These are phyloP conservation scores for Spilarctia lutea DNA, from an alignment of 2,888 invertebrate species.

Conservation along the genomic window DNA sequence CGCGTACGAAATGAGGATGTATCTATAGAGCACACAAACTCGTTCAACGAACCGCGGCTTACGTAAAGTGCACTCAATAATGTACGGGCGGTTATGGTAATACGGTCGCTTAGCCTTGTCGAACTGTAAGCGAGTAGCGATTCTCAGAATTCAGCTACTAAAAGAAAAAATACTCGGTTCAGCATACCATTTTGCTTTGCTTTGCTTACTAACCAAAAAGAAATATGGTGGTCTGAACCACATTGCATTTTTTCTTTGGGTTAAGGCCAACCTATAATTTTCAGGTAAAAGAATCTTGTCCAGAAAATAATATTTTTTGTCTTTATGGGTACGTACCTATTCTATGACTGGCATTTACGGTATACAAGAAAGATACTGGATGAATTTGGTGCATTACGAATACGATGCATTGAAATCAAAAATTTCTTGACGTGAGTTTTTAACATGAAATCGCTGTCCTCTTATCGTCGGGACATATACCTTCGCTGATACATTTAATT, in stretches of 20 bases:
- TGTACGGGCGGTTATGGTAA: constrained; percentile 54
- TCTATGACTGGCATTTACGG: background rate
- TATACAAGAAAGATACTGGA: background rate
- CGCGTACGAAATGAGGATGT: constrained; percentile 65
- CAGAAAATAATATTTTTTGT: background rate
- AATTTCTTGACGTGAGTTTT: too few species aligned
- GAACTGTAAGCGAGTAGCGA: constrained; percentile 8
- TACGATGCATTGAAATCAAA: too few species aligned
- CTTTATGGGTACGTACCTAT: background rate
- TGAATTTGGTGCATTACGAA: too few species aligned
- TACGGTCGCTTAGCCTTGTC: constrained; percentile 24
- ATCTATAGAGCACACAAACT: constrained; percentile 70
- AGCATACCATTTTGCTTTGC: background rate
- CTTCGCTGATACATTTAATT: constrained; percentile 50
- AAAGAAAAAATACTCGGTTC: background rate
- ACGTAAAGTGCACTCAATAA: constrained; percentile 63
- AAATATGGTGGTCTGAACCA: too few species aligned
- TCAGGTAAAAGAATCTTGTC: background rate
- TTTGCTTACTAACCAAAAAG: background rate
- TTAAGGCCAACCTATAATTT: background rate
- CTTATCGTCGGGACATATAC: constrained; percentile 5
- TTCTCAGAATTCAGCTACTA: background rate
- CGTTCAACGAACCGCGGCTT: constrained; percentile 55
- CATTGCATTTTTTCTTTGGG: background rate
- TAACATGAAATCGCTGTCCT: background rate